Evolutionary conservation across 2,888 invertebrate genomes (phyloP).

Genomic region (Hoplodrina blanda): DNA sequence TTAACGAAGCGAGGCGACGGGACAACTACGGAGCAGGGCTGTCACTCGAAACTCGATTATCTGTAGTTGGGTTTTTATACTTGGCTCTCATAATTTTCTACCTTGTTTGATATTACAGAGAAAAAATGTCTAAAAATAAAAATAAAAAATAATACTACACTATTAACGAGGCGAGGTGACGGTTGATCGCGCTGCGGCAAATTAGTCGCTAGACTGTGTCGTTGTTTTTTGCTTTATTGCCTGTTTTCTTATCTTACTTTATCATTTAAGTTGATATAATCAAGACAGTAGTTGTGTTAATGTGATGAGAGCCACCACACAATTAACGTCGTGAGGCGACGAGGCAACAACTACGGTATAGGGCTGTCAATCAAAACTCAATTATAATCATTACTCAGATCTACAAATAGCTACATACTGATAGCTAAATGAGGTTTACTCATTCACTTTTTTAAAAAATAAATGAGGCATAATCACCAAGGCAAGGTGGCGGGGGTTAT

Average conservation of each 20-base stretch:
- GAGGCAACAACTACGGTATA: slow-evolving; percentile 40
- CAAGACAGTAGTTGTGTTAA: slow-evolving; percentile 67
- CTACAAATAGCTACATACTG: no score
- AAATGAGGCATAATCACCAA: no score
- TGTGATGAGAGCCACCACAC: slow-evolving; percentile 64
- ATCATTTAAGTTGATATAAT: slow-evolving; percentile 44
- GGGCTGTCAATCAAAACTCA: slow-evolving; percentile 34
- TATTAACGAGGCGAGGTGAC: not conserved
- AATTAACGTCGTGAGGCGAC: slow-evolving; percentile 62
- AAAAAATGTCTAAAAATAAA: not conserved
- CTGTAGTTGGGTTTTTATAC: not conserved
- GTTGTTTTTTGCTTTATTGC: not conserved
- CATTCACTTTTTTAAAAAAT: no score
- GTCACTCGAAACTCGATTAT: slow-evolving; percentile 35
- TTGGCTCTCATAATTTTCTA: slow-evolving; percentile 1
- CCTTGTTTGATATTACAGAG: not conserved
- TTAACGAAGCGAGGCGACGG: slow-evolving; percentile 65
- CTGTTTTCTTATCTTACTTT: not conserved
- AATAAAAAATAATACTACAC: no score
- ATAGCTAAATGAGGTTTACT: no score
- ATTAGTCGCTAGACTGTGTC: not conserved
- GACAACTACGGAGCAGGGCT: slow-evolving; percentile 56
- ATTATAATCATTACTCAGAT: not conserved
- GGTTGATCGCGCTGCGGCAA: not conserved
- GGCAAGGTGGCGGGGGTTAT: no score